Evolutionary conservation across 2,888 invertebrate species (phyloP).

Genomic region (Drosophila koepferae): DNA sequence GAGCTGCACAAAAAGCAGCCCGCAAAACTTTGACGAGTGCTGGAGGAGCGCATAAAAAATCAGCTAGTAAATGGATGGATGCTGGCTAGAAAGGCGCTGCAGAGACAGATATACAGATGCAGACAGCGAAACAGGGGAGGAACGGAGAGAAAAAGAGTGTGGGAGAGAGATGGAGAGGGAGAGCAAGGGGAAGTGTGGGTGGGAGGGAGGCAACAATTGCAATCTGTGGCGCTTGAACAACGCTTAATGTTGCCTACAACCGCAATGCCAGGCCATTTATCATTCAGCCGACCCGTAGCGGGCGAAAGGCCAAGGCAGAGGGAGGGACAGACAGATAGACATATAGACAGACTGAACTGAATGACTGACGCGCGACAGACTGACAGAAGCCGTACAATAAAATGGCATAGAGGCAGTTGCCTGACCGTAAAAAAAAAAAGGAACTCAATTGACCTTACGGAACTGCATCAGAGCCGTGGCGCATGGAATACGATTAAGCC

Average conservation of each 20-base stretch:
- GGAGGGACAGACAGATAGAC: constrained; percentile 20
- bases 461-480: constrained; percentile 8
- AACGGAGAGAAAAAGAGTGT: not conserved
- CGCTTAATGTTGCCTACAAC: constrained; percentile 77
- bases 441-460: constrained; percentile 51
- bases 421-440: constrained; percentile 34
- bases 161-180: not conserved
- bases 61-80: constrained; percentile 23
- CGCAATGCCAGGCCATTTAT: constrained; percentile 77
- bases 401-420: constrained; percentile 12
- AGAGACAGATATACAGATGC: not conserved
- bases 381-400: constrained; percentile 30
- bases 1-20: constrained; percentile 42
- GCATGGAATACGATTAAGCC: constrained; percentile 34
- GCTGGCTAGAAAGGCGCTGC: not conserved
- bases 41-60: constrained; percentile 43
- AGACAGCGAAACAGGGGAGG: not conserved
- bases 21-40: constrained; percentile 60
- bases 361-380: constrained; percentile 23
- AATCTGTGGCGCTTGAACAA: constrained; percentile 75
- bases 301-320: constrained; percentile 16
- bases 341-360: constrained; percentile 11
- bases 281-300: constrained; percentile 58
- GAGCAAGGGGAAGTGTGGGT: not conserved
- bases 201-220: constrained; percentile 62